Conservation (phyloP, 2,113 vertebrate genomes). For the Scomber colias region DNA sequence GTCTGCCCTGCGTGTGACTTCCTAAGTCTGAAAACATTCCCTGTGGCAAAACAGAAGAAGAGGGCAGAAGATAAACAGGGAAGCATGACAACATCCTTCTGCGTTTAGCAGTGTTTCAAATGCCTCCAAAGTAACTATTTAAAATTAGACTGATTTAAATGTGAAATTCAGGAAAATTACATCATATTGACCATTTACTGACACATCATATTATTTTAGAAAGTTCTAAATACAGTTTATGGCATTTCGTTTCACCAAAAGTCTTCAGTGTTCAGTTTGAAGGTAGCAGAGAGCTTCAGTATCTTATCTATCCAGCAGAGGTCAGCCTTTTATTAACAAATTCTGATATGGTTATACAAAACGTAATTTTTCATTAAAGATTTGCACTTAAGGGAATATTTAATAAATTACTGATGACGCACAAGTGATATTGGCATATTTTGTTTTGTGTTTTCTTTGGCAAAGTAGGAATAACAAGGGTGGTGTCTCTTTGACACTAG, state of each 20-base stretch:
- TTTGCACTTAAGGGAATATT: not conserved
- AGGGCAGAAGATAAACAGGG: slow-evolving; percentile 63
- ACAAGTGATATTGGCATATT: not conserved
- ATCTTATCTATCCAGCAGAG: slow-evolving; percentile 78
- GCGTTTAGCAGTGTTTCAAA: slow-evolving; percentile 13
- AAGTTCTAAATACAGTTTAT: not conserved
- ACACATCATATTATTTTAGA: not conserved
- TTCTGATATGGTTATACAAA: slow-evolving; percentile 43
- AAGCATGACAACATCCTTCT: slow-evolving; percentile 67
- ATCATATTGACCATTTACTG: slow-evolving; percentile 7
- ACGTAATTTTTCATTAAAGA: slow-evolving; percentile 25
- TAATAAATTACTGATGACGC: slow-evolving; percentile 2
- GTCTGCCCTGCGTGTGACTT: slow-evolving; percentile 76
- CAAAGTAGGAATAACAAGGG: not conserved
- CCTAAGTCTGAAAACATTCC: slow-evolving; percentile 76
- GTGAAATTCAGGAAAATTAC: slow-evolving; percentile 10
- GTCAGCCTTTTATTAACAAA: slow-evolving; percentile 83
- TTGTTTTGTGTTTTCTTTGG: not conserved
- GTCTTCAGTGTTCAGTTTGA: not conserved
- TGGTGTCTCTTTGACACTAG: slow-evolving; percentile 8
- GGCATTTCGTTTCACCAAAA: slow-evolving; percentile 15
- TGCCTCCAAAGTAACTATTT: not conserved
- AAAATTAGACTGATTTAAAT: not conserved
- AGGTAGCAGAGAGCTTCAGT: not conserved
- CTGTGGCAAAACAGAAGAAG: slow-evolving; percentile 72